phyloP scores from a whole-genome alignment of 2,113 vertebrate genomes.

The Spermophilus dauricus region DNA sequence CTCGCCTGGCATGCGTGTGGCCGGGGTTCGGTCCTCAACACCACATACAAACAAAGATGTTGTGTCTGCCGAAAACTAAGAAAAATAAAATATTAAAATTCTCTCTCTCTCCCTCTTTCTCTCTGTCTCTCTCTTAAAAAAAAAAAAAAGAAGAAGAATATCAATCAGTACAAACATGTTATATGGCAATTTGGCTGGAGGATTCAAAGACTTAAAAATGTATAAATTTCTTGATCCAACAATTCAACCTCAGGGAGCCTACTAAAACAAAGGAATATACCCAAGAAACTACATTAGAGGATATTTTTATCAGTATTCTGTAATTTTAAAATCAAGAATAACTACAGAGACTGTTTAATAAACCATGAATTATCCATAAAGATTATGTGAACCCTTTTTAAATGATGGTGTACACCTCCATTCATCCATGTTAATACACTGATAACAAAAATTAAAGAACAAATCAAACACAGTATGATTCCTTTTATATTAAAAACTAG shows the following conservation, averaged over 20 bases:
- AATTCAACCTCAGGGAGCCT: background rate
- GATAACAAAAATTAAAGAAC: background rate
- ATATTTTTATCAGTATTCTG: background rate
- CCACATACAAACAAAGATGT: too few relatives aligned
- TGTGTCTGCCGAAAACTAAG: too few relatives aligned
- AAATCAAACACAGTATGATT: constrained; percentile 3
- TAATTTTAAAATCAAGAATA: constrained; percentile 59
- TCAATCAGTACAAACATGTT: background rate
- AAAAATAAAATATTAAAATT: too few relatives aligned
- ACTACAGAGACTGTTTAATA: background rate
- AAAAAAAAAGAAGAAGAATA: background rate
- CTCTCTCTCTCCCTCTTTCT: too few relatives aligned
- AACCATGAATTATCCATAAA: background rate
- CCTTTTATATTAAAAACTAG: constrained; percentile 36
- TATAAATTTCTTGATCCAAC: constrained; percentile 20
- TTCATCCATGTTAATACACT: background rate
- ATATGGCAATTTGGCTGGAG: background rate
- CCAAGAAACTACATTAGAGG: background rate
- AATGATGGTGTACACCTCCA: background rate
- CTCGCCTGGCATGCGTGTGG: too few relatives aligned
- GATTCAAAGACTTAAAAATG: constrained; percentile 37
- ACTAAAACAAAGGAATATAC: background rate
- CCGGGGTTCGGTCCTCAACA: too few relatives aligned
- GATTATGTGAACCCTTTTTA: background rate
- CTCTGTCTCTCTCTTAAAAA: too few relatives aligned